Conservation (phyloP, 2,113 vertebrate genomes). For the Pangasianodon gigas region DNA sequence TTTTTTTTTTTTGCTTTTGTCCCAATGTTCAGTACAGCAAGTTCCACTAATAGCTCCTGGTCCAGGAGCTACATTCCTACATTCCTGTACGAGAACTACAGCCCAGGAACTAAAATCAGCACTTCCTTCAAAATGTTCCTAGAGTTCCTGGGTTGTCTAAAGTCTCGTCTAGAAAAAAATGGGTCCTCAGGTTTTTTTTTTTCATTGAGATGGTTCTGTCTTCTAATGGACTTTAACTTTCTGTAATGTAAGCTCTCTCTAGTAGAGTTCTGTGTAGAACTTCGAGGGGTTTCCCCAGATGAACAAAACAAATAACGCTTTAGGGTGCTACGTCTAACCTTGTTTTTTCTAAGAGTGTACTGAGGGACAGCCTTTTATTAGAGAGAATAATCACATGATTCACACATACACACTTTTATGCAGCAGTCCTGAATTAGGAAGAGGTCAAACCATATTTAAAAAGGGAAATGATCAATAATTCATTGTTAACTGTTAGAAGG, state of each 20-base stretch:
- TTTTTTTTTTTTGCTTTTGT: not conserved
- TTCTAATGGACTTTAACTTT: not conserved
- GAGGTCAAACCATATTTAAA: slow-evolving; percentile 1
- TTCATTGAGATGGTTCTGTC: not conserved
- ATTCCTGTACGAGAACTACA: not conserved
- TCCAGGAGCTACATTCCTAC: not conserved
- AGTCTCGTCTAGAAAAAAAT: not conserved
- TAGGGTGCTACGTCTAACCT: not conserved
- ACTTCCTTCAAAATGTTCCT: not conserved
- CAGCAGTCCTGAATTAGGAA: not conserved
- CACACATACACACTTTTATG: not conserved
- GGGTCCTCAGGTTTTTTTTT: not conserved
- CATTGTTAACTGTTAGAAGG: not conserved
- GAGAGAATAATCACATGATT: not conserved
- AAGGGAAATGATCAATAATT: not conserved
- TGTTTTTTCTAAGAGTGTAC: not conserved
- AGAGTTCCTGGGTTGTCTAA: not conserved
- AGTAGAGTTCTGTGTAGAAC: not conserved
- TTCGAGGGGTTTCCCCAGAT: not conserved
- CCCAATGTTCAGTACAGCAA: not conserved
- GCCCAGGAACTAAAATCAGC: not conserved
- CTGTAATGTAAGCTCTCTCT: not conserved
- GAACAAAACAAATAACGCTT: too few relatives aligned
- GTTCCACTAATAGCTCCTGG: not conserved
- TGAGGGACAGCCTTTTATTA: not conserved